phyloP scores from a whole-genome alignment of 2,888 invertebrate genomes.

The Cetonia aurata region DNA sequence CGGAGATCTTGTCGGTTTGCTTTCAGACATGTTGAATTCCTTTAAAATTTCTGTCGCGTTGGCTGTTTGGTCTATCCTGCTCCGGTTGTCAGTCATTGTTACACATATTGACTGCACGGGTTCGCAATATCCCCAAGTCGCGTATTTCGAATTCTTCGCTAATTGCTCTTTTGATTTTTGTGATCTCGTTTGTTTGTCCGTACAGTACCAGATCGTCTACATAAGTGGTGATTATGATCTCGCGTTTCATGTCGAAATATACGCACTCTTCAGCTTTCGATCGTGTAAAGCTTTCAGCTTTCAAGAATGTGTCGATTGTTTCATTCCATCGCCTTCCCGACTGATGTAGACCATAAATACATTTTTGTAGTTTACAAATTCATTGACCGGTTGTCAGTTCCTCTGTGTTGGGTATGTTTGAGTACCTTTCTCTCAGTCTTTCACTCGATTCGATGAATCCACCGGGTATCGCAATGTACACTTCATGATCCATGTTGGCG shows the following conservation, averaged over 20 bases:
- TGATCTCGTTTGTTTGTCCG: not conserved
- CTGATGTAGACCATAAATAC: slow-evolving; percentile 4
- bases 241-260: not conserved
- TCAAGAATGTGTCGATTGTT: not conserved
- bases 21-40: not conserved
- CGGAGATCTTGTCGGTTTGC: not conserved
- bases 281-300: not conserved
- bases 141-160: not conserved
- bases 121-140: not conserved
- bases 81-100: not conserved
- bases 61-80: not conserved
- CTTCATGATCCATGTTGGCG: not conserved
- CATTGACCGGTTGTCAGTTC: not conserved
- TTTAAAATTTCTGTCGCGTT: not conserved
- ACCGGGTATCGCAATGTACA: not conserved
- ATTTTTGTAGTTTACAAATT: slow-evolving; percentile 4
- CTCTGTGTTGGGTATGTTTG: not conserved
- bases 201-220: not conserved
- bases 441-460: not conserved
- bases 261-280: not conserved
- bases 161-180: not conserved
- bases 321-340: not conserved
- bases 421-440: no score
- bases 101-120: not conserved
- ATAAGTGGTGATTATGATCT: slow-evolving; percentile 3